Percentiles rank a stretch among this genome's conserved stretches.
phyloP scores from a whole-genome alignment of 2,113 vertebrate species.

The Amphiprion percula region DNA sequence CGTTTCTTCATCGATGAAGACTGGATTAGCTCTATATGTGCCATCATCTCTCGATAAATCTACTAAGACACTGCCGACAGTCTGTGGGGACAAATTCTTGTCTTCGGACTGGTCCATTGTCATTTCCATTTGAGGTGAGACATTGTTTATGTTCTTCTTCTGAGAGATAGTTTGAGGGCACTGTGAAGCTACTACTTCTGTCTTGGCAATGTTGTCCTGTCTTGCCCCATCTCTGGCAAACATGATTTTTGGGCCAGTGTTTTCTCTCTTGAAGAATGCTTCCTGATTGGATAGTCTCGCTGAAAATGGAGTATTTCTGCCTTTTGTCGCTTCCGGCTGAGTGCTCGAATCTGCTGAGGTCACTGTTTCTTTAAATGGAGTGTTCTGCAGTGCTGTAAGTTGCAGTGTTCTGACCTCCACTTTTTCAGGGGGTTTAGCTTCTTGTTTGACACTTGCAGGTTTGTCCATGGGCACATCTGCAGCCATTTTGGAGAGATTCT shows the following conservation, averaged over 20 bases:
- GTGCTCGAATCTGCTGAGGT: not conserved
- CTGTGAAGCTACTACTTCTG: not conserved
- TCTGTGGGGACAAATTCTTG: not conserved
- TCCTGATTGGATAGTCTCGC: conserved; percentile 47
- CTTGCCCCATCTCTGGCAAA: conserved; percentile 22
- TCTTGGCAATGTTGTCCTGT: conserved; percentile 1
- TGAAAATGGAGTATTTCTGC: conserved; percentile 15
- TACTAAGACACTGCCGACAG: not conserved
- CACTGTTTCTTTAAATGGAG: conserved; percentile 37
- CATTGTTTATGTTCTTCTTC: not conserved
- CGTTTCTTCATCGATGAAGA: conserved; percentile 60
- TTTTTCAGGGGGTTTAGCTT: conserved; percentile 8
- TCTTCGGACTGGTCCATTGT: not conserved
- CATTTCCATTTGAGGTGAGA: conserved; percentile 4
- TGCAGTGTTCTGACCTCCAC: conserved; percentile 30
- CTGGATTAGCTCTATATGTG: conserved; percentile 60
- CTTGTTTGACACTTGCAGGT: conserved; percentile 3
- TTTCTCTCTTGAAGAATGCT: conserved; percentile 59
- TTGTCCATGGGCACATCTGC: not conserved
- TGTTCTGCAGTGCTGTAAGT: conserved; percentile 40
- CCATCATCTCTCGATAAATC: conserved; percentile 44
- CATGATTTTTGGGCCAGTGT: conserved; percentile 40
- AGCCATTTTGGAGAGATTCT: not conserved
- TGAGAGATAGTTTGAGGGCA: not conserved
- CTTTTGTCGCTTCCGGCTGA: conserved; percentile 6